Base-by-base conservation (phyloP, 2,113 vertebrate genomes). In the Oceanites oceanicus region DNA sequence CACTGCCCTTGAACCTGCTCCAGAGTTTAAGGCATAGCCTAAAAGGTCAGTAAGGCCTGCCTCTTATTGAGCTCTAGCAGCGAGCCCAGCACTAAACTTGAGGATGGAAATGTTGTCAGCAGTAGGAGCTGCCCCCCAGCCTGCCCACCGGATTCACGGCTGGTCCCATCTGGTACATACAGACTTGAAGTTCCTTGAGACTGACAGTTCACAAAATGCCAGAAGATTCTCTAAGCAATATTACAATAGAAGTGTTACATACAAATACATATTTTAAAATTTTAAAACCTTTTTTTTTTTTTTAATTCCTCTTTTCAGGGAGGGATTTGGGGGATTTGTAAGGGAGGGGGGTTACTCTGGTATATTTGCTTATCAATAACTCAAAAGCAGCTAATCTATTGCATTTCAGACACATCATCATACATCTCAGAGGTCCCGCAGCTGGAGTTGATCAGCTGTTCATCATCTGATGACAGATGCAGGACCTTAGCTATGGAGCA, bases 141-240 rank as follows among this genome's bases (percentile, higher is more conserved):
- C 61, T 36, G 47, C 38, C 23, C 62, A 17, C 15, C 30, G 15
- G 10, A 21, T 49, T 40, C 15, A 36, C 1, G 2, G 40, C 17
- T 80, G 23, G 16, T 80, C 58, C 55, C 0, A 0, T 38, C 59
- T 61, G 7, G 1, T 72, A 45, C 18, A 11, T 2, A 2, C 17
- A 15, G 42, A 25, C 59, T 30, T n/a, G 10, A 74, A 85, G 26
- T 7, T 85, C 19, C 21, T 71, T 38, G 17, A 44, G 18, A 59
- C 4, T 25, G 14, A 5, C 22, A 27, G 32, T 74, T 81, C 45
- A 49, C 14, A 74, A 62, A 68, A 44, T 42, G 7, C 9, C n/a
- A 58, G n/a, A 67, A 63, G 30, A 56, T 36, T 58, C 90, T 71
- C 25, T 55, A 55, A 74, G 10, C 29, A 71, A 5, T n/a, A 40